Base-by-base conservation (phyloP, 2,113 vertebrate species). In the Burhinus bistriatus region DNA sequence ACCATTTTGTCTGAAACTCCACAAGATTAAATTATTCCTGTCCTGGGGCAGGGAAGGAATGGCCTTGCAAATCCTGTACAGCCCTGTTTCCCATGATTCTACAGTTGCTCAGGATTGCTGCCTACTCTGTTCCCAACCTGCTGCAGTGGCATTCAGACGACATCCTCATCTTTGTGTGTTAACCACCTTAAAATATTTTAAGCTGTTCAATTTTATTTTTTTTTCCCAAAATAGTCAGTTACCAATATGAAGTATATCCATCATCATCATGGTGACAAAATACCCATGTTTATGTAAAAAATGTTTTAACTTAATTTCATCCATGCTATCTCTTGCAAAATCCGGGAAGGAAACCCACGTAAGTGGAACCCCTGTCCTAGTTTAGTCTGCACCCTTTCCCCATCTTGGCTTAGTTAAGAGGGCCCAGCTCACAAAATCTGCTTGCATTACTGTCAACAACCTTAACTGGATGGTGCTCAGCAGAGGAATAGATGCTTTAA, bases 341-440 rank as follows among this genome's bases (percentile, higher is more conserved):
- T 75, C 15, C 1, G 1, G 54, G 30, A 89, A 75, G 30, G 25
- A 81, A 86, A 79, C 6, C 47, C 3, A 40, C 0, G 0, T 4
- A 34, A 86, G 3, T 21, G 6, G 45, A 85, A 54, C 5, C 15
- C 34, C 2, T 38, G 2, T 16, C 30, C 38, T 34, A 64, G 21
- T 19, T 82, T 36, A 76, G 57, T 13, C 59, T 72, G 64, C 36
- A 71, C 29, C 14, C 15, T 69, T 76, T 89, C 44, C 52, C 34
- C 45, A 32, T 15, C 45, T 90, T 2, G 2, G 57, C 20, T 32
- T 49, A 58, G 34, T 68, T 72, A 82, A 44, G 34, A 87, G 42
- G 23, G 30, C 17, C 22, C 45, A 49, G 42, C 61, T 83, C 62
- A 69, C 36, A 58, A 72, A 77, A 62, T 42, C 62, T 80, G 23